Evolutionary conservation across 2,797 vertebrate species (phyloP).

Genomic region (Trichosurus vulpecula): DNA sequence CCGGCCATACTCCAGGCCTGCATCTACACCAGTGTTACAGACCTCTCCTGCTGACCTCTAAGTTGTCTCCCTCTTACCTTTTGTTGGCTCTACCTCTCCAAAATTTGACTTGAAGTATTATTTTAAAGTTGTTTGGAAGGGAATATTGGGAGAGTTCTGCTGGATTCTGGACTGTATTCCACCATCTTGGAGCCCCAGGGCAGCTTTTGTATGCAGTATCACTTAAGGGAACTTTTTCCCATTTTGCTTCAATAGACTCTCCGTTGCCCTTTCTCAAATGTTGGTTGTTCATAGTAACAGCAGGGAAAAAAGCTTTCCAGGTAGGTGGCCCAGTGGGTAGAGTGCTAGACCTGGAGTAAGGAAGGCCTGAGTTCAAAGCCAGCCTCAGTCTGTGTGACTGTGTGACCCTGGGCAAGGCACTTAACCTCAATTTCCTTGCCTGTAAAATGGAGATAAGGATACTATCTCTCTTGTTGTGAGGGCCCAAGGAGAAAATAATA

Average conservation of each 20-base stretch:
- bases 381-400: background rate
- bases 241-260: constrained; percentile 4
- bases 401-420: background rate
- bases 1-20: background rate
- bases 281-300: background rate
- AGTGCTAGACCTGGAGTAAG: background rate
- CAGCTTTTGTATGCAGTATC: background rate
- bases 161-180: background rate
- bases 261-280: constrained; percentile 32
- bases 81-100: background rate
- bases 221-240: background rate
- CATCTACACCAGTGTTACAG: background rate
- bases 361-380: background rate
- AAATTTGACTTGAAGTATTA: background rate
- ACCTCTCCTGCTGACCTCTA: background rate
- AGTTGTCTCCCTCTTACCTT: background rate
- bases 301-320: background rate
- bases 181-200: background rate
- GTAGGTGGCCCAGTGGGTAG: background rate
- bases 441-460: background rate
- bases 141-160: background rate
- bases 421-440: background rate
- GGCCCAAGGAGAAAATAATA: background rate
- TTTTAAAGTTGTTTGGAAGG: background rate
- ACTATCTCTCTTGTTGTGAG: background rate